A percentile compares a stretch with the other conserved stretches of the same genome.
These are phyloP conservation scores for Papilio polyxenes DNA, from an alignment of 1,140 invertebrate genomes.

Conservation along the genomic window DNA sequence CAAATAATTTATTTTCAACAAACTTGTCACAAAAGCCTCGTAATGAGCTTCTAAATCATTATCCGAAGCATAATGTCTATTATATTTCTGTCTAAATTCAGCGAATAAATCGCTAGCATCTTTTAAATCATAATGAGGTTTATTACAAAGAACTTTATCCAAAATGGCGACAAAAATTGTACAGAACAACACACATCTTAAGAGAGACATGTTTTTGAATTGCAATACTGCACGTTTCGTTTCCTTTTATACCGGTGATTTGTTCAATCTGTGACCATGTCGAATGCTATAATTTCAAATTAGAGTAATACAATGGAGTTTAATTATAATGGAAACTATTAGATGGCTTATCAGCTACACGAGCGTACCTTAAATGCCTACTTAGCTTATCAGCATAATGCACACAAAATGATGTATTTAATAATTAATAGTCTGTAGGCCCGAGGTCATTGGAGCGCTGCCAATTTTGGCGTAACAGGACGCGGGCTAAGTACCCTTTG, in stretches of 20 bases:
- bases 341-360: not conserved
- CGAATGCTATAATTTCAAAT: not conserved
- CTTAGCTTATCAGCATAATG: not conserved
- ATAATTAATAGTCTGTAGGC: too few species aligned
- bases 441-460: too few species aligned
- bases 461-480: not conserved
- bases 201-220: not conserved
- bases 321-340: not conserved
- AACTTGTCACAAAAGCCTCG: slow-evolving; percentile 41
- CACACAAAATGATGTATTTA: not conserved
- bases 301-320: not conserved
- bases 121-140: slow-evolving; percentile 42
- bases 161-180: slow-evolving; percentile 27
- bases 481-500: too few species aligned
- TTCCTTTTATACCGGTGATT: not conserved
- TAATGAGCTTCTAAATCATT: slow-evolving; percentile 42
- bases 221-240: not conserved
- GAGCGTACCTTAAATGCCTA: not conserved
- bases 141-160: not conserved
- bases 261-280: not conserved
- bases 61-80: slow-evolving; percentile 44
- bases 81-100: slow-evolving; percentile 44
- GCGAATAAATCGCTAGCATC: slow-evolving; percentile 43
- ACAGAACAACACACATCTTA: slow-evolving; percentile 11
- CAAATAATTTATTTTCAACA: slow-evolving; percentile 42